Conservation (phyloP, 2,113 vertebrate genomes). For the Limnothrissa miodon region DNA sequence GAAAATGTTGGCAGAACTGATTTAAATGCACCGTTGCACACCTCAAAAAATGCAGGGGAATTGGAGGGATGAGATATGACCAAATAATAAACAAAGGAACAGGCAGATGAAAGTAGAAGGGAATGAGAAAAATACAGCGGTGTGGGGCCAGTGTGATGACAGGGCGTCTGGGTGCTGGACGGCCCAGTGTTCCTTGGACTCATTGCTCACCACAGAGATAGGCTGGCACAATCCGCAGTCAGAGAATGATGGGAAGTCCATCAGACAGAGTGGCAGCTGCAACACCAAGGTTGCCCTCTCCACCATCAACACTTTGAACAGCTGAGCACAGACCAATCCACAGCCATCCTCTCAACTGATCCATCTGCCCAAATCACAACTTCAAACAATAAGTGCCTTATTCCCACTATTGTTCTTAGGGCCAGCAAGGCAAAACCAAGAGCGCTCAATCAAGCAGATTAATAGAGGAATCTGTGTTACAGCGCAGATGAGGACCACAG, state of each 20-base stretch:
- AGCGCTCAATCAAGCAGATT: not conserved
- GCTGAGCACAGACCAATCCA: not conserved
- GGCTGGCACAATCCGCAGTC: not conserved
- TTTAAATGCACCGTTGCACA: not conserved
- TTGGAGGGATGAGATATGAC: not conserved
- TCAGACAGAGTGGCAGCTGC: not conserved
- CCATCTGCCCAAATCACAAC: not conserved
- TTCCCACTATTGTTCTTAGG: not conserved
- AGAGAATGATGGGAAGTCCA: not conserved
- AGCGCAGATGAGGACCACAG: not conserved
- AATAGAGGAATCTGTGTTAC: not conserved
- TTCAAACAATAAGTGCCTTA: not conserved
- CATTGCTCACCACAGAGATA: not conserved
- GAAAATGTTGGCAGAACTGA: not conserved
- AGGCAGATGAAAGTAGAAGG: not conserved
- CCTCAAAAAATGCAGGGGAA: not conserved
- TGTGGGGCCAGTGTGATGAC: not conserved
- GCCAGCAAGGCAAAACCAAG: not conserved
- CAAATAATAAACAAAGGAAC: not conserved
- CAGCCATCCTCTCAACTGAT: not conserved
- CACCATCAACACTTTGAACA: not conserved
- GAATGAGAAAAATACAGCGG: not conserved
- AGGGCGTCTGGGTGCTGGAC: not conserved
- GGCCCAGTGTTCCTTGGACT: not conserved
- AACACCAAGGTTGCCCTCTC: not conserved